Evolutionary conservation across 92 coral and sea anemone genomes (phyloP), one percentile per base, ranked within the genome.

Genomic region (Anthopleura xanthogrammica): DNA sequence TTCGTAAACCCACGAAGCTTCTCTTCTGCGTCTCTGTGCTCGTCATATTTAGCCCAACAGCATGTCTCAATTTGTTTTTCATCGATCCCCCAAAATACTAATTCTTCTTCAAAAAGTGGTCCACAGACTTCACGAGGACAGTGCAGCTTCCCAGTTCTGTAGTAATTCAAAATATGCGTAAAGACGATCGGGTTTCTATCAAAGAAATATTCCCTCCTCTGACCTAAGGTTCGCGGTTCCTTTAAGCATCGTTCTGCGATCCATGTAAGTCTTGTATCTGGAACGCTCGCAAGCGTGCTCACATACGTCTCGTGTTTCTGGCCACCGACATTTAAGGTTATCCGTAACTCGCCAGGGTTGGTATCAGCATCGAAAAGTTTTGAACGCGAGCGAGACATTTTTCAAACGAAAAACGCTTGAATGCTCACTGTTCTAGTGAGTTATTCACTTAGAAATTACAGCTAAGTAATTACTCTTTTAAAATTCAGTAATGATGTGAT

Each of bases 1-100:
- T 90, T 87, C 19, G 94, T 91, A 77, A 96, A 96, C 36, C 99
- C 99, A 66, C 91, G 92, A 4, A 96, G 84, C 73, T 96, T 96
- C 39, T 96, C 99, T 64, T 96, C 99, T 46, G 98, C 94, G 72
- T 96, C 99, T 41, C 98, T 90, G 60, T 96, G 99, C 54, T 96
- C 99, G 80, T 96, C 99, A 42, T 94, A 96, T 79, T 96, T 94
- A 13, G 99, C 97, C 99, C 99, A 96, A 78, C 99, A 96, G 62
- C 99, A 96, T 1, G 99, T 95, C 79, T 96, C 99, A 70, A 96
- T 96, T 64, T 87, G 95, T 76, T 96, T 96, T 57, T 95, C 94
- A 79, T 96, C 98, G 75, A 96, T 91, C 23, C 99, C 99, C 99
- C 99, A 96, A 74, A 92, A 96, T 41, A 88, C 88, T 4, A 96